A percentile compares a stretch with the other conserved stretches of the same genome.
phyloP scores from a whole-genome alignment of 2,797 vertebrate species.

The Melanotaenia maccullochi region DNA sequence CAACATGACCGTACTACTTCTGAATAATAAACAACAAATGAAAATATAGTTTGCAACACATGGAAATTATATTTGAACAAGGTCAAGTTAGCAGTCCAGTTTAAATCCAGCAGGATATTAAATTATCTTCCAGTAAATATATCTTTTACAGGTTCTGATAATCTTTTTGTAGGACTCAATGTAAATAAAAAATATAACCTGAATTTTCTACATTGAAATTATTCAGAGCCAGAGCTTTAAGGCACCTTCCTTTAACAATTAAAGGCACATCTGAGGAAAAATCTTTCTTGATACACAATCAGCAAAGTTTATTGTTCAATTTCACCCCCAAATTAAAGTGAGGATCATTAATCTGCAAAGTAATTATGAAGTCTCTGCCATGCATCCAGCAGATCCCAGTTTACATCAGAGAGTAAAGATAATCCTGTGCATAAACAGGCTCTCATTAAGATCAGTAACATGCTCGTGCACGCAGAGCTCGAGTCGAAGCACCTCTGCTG shows the following conservation, averaged over 20 bases:
- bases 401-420: slow-evolving; percentile 34
- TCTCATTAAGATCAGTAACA: slow-evolving; percentile 32
- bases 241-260: not conserved
- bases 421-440: slow-evolving; percentile 32
- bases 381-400: slow-evolving; percentile 37
- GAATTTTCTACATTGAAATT: not conserved
- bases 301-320: not conserved
- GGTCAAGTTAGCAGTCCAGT: slow-evolving; percentile 2
- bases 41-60: not conserved
- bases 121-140: not conserved
- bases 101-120: slow-evolving; percentile 18
- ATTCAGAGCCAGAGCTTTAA: not conserved
- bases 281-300: no score
- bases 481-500: slow-evolving; percentile 54
- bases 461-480: slow-evolving; percentile 22
- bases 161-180: slow-evolving; percentile 1
- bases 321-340: slow-evolving; percentile 38
- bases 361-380: slow-evolving; percentile 33
- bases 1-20: no score
- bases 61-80: slow-evolving; percentile 1
- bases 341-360: slow-evolving; percentile 35
- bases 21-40: slow-evolving; percentile 15
- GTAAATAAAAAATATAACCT: not conserved
- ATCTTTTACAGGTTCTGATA: no score
- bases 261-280: slow-evolving; percentile 2